These are phyloP conservation scores for Drosophila gunungcola DNA, from an alignment of 1,140 invertebrate genomes.

Conservation along the genomic window DNA sequence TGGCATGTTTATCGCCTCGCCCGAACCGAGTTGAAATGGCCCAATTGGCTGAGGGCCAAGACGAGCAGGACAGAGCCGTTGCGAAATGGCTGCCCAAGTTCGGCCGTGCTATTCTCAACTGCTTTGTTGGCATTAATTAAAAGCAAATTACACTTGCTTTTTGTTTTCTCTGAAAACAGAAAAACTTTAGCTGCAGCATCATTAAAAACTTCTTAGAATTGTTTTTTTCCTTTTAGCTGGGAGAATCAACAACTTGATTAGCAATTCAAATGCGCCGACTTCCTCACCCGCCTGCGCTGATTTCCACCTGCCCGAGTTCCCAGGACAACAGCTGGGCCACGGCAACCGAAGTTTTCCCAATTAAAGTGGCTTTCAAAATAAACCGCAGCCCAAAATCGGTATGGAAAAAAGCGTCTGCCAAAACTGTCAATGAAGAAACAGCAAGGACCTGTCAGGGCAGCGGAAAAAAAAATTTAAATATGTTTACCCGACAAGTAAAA, in stretches of 20 bases:
- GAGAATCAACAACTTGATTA: constrained; percentile 71
- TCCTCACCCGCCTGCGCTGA: neutral
- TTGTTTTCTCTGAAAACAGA: constrained; percentile 29
- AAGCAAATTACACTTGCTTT: constrained; percentile 66
- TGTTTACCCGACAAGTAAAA: constrained; percentile 44
- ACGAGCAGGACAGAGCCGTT: constrained; percentile 1
- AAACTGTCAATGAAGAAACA: constrained; percentile 44
- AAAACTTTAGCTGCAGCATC: constrained; percentile 68
- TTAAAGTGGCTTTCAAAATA: constrained; percentile 70
- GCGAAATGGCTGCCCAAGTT: constrained; percentile 26
- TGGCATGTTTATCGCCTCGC: constrained; percentile 49
- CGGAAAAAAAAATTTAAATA: constrained; percentile 51
- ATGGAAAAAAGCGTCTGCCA: constrained; percentile 19
- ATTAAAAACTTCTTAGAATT: constrained; percentile 77
- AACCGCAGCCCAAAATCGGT: constrained; percentile 44
- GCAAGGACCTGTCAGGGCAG: constrained; percentile 17
- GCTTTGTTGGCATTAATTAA: constrained; percentile 71
- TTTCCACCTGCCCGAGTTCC: constrained; percentile 59
- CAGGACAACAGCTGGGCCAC: constrained; percentile 52
- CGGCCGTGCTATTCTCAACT: constrained; percentile 16
- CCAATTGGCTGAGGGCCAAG: constrained; percentile 45
- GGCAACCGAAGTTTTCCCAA: constrained; percentile 60
- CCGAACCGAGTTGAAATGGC: constrained; percentile 38
- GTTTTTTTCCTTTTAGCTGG: constrained; percentile 11
- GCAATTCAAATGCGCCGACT: constrained; percentile 69